Evolutionary conservation across 2,888 invertebrate genomes (phyloP), one percentile per base, ranked within the genome.

Genomic region (Oscheius myriophilus): DNA sequence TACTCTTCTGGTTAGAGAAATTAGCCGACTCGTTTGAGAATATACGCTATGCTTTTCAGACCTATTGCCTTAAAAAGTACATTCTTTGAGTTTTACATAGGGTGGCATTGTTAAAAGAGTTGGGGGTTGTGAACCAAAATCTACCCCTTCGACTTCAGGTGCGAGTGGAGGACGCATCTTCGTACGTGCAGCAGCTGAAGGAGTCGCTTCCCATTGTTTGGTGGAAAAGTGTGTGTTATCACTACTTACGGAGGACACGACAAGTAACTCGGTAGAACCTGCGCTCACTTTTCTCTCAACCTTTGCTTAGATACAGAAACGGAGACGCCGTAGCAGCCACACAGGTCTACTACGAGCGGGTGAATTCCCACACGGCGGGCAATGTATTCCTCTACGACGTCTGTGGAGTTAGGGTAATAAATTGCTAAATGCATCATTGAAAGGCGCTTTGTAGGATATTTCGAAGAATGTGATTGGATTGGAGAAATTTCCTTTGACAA

Each of bases 191-290:
- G 57, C 61, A 61, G 18, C 26, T 61, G 33, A 89, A 90, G 78
- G 90, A 90, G 46, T 91, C 92, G 0, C 90, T 91, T 70, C 93
- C 93, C 0, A 90, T 92, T 67, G 91, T 93, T 54, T 93, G 93
- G 93, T 93, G 93, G 93, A 92, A 92, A 86, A 92, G 92, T 53
- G 91, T 92, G 69, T 92, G 92, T 87, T 93, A 93, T 87, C 93
- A 93, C 88, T 93, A 93, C 88, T 91, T 92, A 71, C 87, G 93
- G 46, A 90, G 92, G 75, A 88, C 92, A 83, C 89, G 92, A 67
- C 92, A 92, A 86, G 86, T 88, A 61, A 85, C 84, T 1, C 72
- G 84, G 75, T 81, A 51, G 58, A 39, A 46, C 54, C 45, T 65
- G 18, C 41, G 1, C 52, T 26, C 52, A 23, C 11, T 55, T 18